Percentiles rank a stretch among this genome's conserved stretches.
These are phyloP conservation scores for Leptarthrus brevirostris DNA, from an alignment of 2,888 invertebrate genomes.

Conservation along the genomic window DNA sequence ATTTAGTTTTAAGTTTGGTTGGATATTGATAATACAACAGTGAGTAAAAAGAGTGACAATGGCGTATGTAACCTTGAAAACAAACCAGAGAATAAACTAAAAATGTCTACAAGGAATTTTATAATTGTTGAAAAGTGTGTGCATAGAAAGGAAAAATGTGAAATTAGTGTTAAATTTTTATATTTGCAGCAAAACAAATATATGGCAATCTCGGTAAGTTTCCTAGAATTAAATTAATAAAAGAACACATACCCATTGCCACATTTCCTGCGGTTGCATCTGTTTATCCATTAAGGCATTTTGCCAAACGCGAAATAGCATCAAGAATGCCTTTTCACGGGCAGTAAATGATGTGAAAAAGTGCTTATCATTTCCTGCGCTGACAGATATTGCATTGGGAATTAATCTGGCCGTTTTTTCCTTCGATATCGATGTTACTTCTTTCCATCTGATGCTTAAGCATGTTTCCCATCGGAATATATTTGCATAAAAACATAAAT, in stretches of 20 bases:
- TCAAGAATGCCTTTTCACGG: constrained; percentile 93
- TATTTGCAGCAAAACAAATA: too few relatives aligned
- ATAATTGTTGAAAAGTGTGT: too few relatives aligned
- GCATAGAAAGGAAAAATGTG: too few relatives aligned
- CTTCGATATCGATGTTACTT: constrained; percentile 93
- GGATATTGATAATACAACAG: too few relatives aligned
- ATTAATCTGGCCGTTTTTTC: constrained; percentile 94
- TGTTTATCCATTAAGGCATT: constrained; percentile 93
- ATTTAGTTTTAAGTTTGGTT: too few relatives aligned
- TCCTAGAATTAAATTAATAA: too few relatives aligned
- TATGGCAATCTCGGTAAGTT: too few relatives aligned
- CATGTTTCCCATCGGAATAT: constrained; percentile 97
- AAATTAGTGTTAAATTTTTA: too few relatives aligned
- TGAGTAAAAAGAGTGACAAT: too few relatives aligned
- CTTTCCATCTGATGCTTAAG: constrained; percentile 86
- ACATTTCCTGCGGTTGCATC: constrained; percentile 83
- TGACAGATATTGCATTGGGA: constrained; percentile 93
- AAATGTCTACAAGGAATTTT: too few relatives aligned
- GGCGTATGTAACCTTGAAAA: too few relatives aligned
- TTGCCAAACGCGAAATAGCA: constrained; percentile 97
- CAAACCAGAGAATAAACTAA: too few relatives aligned
- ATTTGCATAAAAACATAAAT: constrained; percentile 97
- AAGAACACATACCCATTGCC: constrained; percentile 80
- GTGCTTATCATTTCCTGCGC: constrained; percentile 84
- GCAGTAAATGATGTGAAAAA: constrained; percentile 96